Evolutionary conservation across 2,888 invertebrate genomes (phyloP).

Genomic region (Nomada fabriciana): DNA sequence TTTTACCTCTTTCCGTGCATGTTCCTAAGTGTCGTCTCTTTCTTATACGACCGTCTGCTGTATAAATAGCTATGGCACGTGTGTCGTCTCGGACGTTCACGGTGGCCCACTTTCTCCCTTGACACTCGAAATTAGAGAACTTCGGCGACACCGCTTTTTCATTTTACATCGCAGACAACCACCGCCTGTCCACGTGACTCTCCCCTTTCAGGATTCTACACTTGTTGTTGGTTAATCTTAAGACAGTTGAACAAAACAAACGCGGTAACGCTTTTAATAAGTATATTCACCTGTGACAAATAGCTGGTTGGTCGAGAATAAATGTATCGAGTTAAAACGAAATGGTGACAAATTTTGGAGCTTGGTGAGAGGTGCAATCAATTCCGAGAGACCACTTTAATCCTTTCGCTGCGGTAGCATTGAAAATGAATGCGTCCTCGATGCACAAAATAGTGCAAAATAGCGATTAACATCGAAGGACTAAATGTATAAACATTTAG

Average conservation of each 20-base stretch:
- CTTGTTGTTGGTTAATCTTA: too few species aligned
- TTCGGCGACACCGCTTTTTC: slow-evolving; percentile 31
- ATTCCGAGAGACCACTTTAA: too few species aligned
- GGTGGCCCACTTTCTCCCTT: slow-evolving; percentile 67
- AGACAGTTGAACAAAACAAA: too few species aligned
- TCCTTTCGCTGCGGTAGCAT: too few species aligned
- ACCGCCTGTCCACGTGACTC: not conserved
- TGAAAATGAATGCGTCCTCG: too few species aligned
- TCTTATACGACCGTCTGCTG: slow-evolving; percentile 65
- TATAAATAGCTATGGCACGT: slow-evolving; percentile 74
- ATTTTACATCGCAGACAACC: slow-evolving; percentile 33
- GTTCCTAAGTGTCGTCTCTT: slow-evolving; percentile 23
- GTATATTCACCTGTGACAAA: not conserved
- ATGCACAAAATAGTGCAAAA: too few species aligned
- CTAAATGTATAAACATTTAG: too few species aligned
- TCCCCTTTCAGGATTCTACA: not conserved
- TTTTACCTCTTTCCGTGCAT: slow-evolving; percentile 12
- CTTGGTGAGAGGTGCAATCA: too few species aligned
- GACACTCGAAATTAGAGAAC: slow-evolving; percentile 60
- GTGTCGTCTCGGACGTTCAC: slow-evolving; percentile 64
- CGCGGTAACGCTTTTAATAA: too few species aligned
- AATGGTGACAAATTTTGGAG: not conserved
- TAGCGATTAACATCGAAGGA: too few species aligned
- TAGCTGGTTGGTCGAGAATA: not conserved
- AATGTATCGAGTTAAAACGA: not conserved